Base-by-base conservation (phyloP, 1,140 invertebrate species). In the Drosophila auraria region DNA sequence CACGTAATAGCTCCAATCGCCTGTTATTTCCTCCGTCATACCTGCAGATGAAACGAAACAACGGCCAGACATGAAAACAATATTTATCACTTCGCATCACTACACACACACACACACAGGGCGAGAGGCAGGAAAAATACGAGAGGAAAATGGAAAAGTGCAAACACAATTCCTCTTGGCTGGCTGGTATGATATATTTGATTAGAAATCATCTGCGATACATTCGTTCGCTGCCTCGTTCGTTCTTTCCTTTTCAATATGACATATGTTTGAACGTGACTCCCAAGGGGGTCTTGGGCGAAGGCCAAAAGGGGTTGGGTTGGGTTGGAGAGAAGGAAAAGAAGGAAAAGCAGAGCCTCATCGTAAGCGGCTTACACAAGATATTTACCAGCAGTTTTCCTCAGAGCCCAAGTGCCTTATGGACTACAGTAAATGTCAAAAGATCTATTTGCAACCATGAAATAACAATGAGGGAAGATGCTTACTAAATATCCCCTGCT, bases 21-120 rank as follows among this genome's bases (percentile, higher is more conserved):
- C 91, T 17, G 90, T 92, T 77, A 92, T 87, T 80, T 91, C 78
- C 83, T 93, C 91, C 91, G 87, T 92, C 87, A 92, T 92, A 82
- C 73, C 91, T 92, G 80, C 58, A 62, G 58, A 61, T 45, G 36
- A 69, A 60, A 74, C 20, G 23, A 6, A 56, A 36, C 51, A 14
- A 36, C 33, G 3, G 40, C 5, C n/a, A 61, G n/a, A 58, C 27
- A 74, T 45, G 66, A 40, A 33, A 42, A 63, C 17, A 58, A 50
- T 47, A 64, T 71, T 44, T 65, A 59, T 75, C 36, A 75, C 62
- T 65, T 38, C 2, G 8, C 25, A 58, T 30, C 2, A n/a, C 61
- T 33, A 36, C 33, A 36, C 59, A 65, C 61, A 64, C 36, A 30
- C 14, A 20, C 17, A 12, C n/a, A 36, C 14, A 47, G 57, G 14